Percentiles rank a stretch among this genome's conserved stretches.
Evolutionary conservation across 37 sponge, comb jelly and placozoan genomes (phyloP).

Genomic region (Cladorhizidae sp.): DNA sequence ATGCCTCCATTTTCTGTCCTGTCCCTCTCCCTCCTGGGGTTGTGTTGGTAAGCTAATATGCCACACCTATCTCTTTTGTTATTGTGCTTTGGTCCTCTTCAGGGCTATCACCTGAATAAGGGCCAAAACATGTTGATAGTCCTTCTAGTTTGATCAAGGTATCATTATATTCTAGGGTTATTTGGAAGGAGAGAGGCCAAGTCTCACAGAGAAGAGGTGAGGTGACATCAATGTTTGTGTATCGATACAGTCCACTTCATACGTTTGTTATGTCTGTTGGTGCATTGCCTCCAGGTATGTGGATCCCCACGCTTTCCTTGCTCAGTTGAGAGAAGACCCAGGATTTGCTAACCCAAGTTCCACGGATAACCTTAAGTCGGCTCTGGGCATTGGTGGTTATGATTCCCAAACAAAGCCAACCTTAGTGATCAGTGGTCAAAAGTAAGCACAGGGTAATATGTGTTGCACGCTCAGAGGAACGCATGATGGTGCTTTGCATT

Average conservation of each 20-base stretch:
- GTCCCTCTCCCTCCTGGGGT: not conserved
- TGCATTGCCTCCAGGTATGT: not conserved
- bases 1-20: not conserved
- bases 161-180: slow-evolving; percentile 10
- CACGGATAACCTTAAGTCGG: slow-evolving; percentile 43
- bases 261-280: not conserved
- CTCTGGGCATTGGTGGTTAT: slow-evolving; percentile 36
- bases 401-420: slow-evolving; percentile 23
- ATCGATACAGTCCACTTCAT: no score
- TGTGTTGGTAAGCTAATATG: not conserved
- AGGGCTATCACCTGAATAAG: no score
- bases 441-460: no score
- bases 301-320: slow-evolving; percentile 22
- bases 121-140: no score
- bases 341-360: slow-evolving; percentile 75
- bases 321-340: slow-evolving; percentile 24
- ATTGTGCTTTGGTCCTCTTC: no score
- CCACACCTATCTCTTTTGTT: no score
- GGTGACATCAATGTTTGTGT: not conserved
- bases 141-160: no score
- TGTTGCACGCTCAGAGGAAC: no score
- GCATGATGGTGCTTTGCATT: not conserved
- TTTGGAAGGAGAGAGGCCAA: slow-evolving; percentile 13
- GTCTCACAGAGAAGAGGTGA: not conserved
- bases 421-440: not conserved